Base-by-base conservation (phyloP, 2,797 vertebrate species). In the Schizothorax lantsangensis region DNA sequence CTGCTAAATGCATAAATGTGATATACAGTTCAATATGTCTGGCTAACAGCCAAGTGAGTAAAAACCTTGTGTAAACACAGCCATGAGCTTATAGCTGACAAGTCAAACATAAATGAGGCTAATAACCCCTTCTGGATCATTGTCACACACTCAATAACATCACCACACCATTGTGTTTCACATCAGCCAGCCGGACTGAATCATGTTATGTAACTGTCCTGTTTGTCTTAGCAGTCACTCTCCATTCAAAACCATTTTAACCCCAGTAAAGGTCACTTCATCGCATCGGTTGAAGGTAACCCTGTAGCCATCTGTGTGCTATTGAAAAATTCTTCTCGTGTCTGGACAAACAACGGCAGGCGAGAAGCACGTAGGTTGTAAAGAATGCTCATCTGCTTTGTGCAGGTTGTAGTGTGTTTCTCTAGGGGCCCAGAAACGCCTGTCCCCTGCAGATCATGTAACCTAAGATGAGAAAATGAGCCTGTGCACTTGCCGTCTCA, bases 261-360 rank as follows among this genome's bases (percentile, higher is more conserved):
- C 77, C 83, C 23, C n/a, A 64, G 26, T 75, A 74, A 86, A 89
- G 89, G 88, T 88, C 88, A 52, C 62, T 86, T 78, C 75, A 79
- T 84, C 47, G 40, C 84, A 72, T 49, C 7, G 26, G 52, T 47
- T 72, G 54, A 69, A 73, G 64, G 77, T 72, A 77, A 69, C 83
- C 71, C 80, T 81, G 57, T 54, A 43, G 64, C 43, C 81, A 82
- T 68, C 52, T 59, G 66, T 9, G 62, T n/a, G 30, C 26, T 78
- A 8, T 52, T 77, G 30, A 49, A 79, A 38, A 19, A 82, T 87
- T 72, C 59, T 80, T 52, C 47, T 66, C 33, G 23, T 62, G 75
- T 72, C 43, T 38, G 57, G 12, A 75, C 81, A 54, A 79, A 54
- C 38, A 30, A 19, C 11, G 12, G 52, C 40, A 33, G 64, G 38